Conservation (phyloP, 2,113 vertebrate genomes). For the Tyto alba region DNA sequence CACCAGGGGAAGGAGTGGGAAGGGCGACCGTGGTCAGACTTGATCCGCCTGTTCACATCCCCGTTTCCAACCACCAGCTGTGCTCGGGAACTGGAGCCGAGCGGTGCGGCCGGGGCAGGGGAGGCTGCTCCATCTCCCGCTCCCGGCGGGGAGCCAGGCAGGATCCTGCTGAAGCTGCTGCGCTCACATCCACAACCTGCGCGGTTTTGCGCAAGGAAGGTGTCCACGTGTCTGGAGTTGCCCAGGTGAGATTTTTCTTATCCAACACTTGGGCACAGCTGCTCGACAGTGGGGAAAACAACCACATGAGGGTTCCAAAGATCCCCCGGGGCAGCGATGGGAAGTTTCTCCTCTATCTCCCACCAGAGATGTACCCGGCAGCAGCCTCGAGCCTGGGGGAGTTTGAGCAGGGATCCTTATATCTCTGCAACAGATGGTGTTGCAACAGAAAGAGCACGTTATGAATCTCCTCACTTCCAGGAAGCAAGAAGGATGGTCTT, state of each 20-base stretch:
- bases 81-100: fast-evolving
- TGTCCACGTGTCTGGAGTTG: neutral
- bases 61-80: neutral
- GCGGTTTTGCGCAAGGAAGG: neutral
- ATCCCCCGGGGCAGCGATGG: neutral
- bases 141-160: neutral
- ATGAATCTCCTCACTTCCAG: conserved; percentile 14
- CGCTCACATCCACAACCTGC: neutral
- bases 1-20: neutral
- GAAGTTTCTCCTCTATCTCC: neutral
- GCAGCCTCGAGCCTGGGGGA: neutral
- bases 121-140: neutral
- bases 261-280: fast-evolving
- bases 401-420: neutral
- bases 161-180: neutral
- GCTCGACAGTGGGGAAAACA: fast-evolving
- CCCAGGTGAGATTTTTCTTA: neutral
- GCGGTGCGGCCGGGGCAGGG: fast-evolving
- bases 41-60: neutral
- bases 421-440: conserved; percentile 41
- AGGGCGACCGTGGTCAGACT: neutral
- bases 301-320: neutral
- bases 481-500: conserved; percentile 29
- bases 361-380: neutral
- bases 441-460: neutral